Conservation (phyloP, 2,113 vertebrate species). For the Oryzias woworae region DNA sequence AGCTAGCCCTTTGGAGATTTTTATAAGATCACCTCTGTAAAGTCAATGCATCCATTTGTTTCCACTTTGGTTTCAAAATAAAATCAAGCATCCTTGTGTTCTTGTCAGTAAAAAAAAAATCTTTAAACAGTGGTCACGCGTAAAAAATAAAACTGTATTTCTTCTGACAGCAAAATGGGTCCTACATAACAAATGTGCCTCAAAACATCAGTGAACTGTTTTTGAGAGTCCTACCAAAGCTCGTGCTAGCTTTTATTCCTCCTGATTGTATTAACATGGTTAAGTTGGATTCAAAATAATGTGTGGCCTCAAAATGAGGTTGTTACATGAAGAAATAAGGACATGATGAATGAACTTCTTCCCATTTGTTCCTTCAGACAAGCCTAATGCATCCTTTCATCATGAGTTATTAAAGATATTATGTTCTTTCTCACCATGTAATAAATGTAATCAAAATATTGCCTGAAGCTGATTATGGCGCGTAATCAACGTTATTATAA, state of each 20-base stretch:
- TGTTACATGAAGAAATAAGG: conserved; percentile 5
- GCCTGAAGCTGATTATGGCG: conserved; percentile 25
- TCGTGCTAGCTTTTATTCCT: neutral
- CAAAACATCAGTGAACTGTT: neutral
- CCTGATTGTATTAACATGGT: neutral
- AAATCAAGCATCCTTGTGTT: no score
- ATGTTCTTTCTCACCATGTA: conserved; percentile 24
- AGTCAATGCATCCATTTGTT: conserved; percentile 41
- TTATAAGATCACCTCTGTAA: conserved; percentile 50
- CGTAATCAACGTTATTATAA: conserved; percentile 37
- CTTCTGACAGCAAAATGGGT: no score
- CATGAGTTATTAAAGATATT: conserved; percentile 32
- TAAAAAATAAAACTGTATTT: no score
- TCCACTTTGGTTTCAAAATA: conserved; percentile 16
- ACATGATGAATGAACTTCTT: conserved; percentile 15
- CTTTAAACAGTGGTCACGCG: no score
- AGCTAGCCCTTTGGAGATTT: conserved; percentile 37
- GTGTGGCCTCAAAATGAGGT: neutral
- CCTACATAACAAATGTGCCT: neutral
- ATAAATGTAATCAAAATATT: conserved; percentile 49
- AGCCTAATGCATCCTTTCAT: conserved; percentile 11
- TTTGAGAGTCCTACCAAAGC: neutral
- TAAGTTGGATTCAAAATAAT: neutral
- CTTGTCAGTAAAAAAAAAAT: no score
- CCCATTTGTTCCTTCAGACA: conserved; percentile 18